phyloP scores from a whole-genome alignment of 64 coral and sea anemone species.

The Actinia tenebrosa region DNA sequence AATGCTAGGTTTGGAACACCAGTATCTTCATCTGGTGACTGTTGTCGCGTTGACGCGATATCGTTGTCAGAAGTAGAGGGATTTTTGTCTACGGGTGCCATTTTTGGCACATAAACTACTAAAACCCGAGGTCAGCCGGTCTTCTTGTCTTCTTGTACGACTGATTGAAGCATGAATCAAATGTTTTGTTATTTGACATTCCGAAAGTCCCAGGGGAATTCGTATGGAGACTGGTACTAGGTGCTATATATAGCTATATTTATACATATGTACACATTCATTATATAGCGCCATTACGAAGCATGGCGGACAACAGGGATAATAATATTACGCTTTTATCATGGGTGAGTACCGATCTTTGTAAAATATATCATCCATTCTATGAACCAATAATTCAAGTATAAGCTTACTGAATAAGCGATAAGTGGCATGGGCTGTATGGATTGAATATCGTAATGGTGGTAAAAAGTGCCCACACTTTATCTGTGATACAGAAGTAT shows the following conservation, averaged over 20 bases:
- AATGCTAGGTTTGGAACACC: constrained; percentile 17
- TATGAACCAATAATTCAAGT: too few relatives aligned
- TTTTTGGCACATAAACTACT: neutral
- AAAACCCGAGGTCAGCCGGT: neutral
- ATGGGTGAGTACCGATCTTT: neutral
- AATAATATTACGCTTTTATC: neutral
- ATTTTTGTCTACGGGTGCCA: neutral
- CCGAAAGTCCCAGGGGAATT: neutral
- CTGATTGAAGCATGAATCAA: neutral
- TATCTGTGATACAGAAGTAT: too few relatives aligned
- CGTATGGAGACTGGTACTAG: neutral
- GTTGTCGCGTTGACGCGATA: neutral
- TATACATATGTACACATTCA: too few relatives aligned
- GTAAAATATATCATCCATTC: neutral
- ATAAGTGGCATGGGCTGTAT: too few relatives aligned
- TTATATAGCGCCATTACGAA: too few relatives aligned
- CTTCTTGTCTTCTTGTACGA: neutral
- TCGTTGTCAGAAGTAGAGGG: neutral
- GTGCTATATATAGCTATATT: too few relatives aligned
- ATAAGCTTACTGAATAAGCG: too few relatives aligned
- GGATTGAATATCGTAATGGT: too few relatives aligned
- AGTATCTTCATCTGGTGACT: too few relatives aligned
- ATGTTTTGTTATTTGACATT: neutral
- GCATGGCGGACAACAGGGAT: neutral
- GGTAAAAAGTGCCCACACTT: too few relatives aligned